These are phyloP conservation scores for Eurystomus gularis DNA, from an alignment of 2,113 vertebrate genomes.

Conservation along the genomic window DNA sequence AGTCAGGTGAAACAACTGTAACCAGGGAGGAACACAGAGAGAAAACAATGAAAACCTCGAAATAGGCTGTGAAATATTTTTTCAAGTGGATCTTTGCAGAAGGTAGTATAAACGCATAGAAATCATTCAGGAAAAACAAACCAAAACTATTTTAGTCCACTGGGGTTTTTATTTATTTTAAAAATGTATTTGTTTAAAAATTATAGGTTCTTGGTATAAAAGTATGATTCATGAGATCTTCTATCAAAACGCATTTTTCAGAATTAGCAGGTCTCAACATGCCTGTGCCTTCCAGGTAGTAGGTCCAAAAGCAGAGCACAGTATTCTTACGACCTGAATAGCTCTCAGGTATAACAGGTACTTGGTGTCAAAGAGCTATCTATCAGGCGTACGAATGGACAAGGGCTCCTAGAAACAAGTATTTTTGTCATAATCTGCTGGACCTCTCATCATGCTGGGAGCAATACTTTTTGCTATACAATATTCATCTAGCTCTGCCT, in stretches of 20 bases:
- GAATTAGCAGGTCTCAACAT: not conserved
- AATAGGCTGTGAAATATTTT: not conserved
- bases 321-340: not conserved
- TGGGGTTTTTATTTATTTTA: not conserved
- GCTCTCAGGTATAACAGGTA: not conserved
- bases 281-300: not conserved
- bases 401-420: not conserved
- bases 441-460: not conserved
- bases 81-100: not conserved
- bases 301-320: not conserved
- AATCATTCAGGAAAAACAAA: not conserved
- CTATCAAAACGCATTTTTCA: not conserved
- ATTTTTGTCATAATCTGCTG: not conserved
- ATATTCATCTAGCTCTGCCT: not conserved
- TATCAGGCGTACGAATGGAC: not conserved
- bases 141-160: not conserved
- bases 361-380: not conserved
- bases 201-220: not conserved
- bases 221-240: not conserved
- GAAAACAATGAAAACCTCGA: not conserved
- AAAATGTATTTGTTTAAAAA: not conserved
- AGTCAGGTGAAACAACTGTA: not conserved
- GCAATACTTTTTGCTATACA: not conserved
- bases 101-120: not conserved
- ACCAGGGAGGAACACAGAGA: not conserved